Base-by-base conservation (phyloP, 2,888 invertebrate species). In the Pyrocoelia pectoralis region DNA sequence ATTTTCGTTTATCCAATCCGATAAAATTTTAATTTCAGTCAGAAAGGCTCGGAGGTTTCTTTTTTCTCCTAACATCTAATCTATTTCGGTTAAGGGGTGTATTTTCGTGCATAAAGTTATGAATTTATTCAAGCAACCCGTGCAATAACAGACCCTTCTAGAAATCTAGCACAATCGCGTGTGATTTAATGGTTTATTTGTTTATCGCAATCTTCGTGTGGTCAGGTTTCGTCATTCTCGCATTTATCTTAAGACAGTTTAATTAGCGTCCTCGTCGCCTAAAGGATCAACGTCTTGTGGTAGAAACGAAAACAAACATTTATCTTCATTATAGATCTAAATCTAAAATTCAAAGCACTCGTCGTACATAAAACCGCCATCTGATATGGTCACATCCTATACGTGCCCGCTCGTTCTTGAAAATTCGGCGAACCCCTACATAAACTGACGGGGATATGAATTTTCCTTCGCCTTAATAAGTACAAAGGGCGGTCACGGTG, bases 401-500 rank as follows among this genome's bases (percentile, higher is more conserved):
- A 24, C 24, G 24, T 24, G 24, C 24, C 24, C 4, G 3, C 8
- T 5, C 41, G 41, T 41, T 41, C n/a, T n/a, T n/a, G 24, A 24
- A 6, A 24, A 24, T 24, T 24, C 6, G n/a, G 33, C 33, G 2
- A 33, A 46, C 46, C 46, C 46, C 15, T 18, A 43, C 8, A n/a
- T n/a, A n/a, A 33, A 33, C 18, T 18, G 33, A 54, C 41, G 29
- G 33, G 33, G 51, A 4, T 33, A 51, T 51, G 46, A 56, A 29
- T 46, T 29, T 29, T 17, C 17, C 13, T 24, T 50, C 43, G 51
- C 48, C 56, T 46, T 64, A 64, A 60, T 64, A 55, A 15, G 52
- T 49, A 57, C 56, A 55, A 50, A 56, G 17, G 49, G 58, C 64
- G 64, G 64, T 64, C 64, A 64, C 59, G 52, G 43, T 15, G 33